These are phyloP conservation scores for Acronicta alni DNA, from an alignment of 2,888 invertebrate genomes.

Conservation along the genomic window DNA sequence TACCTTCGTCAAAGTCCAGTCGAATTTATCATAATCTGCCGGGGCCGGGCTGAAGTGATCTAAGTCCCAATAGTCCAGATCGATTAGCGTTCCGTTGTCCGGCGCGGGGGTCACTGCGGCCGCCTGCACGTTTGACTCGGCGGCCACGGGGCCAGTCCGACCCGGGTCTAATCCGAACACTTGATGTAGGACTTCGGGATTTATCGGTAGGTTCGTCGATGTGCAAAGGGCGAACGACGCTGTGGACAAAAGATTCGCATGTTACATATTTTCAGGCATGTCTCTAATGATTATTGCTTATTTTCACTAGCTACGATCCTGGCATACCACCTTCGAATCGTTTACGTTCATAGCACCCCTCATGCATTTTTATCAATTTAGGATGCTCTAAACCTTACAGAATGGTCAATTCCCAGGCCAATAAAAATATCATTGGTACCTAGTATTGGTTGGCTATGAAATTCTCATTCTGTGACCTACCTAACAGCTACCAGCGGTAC, in stretches of 20 bases:
- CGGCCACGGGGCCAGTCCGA: slow-evolving; percentile 7
- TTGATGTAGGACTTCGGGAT: slow-evolving; percentile 62
- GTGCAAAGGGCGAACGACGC: slow-evolving; percentile 59
- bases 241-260: slow-evolving; percentile 51
- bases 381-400: too few relatives aligned
- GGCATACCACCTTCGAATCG: too few relatives aligned
- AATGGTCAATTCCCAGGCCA: too few relatives aligned
- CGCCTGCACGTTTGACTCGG: slow-evolving; percentile 57
- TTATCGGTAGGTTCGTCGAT: slow-evolving; percentile 50
- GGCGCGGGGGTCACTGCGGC: slow-evolving; percentile 65
- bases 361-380: too few relatives aligned
- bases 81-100: slow-evolving; percentile 60
- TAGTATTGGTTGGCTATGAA: too few relatives aligned
- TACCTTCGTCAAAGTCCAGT: slow-evolving; percentile 91
- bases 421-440: too few relatives aligned
- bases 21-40: slow-evolving; percentile 89
- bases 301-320: too few relatives aligned
- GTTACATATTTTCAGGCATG: too few relatives aligned
- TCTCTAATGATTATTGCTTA: too few relatives aligned
- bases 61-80: slow-evolving; percentile 70
- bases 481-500: too few relatives aligned
- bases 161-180: slow-evolving; percentile 65
- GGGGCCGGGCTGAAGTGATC: slow-evolving; percentile 68
- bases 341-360: too few relatives aligned
- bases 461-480: too few relatives aligned